A percentile compares a stretch with the other conserved stretches of the same genome.
Evolutionary conservation across 1,140 invertebrate species (phyloP).

Genomic region (Leptoteleia sp.): DNA sequence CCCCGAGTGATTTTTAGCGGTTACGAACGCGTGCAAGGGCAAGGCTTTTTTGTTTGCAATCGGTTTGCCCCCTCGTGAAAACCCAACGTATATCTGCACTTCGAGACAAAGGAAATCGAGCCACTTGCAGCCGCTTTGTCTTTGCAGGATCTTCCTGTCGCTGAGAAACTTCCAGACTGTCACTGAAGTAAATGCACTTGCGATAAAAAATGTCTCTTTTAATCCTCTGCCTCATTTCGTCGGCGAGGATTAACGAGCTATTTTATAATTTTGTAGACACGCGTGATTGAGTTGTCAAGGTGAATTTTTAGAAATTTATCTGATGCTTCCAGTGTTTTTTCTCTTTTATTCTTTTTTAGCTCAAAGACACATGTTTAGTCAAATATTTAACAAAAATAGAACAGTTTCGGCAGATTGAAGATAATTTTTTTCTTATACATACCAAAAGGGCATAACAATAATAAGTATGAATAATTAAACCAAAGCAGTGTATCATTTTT

Average conservation of each 20-base stretch:
- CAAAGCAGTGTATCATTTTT: too few species aligned
- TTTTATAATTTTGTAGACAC: constrained; percentile 11
- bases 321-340: not conserved
- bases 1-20: constrained; percentile 70
- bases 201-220: constrained; percentile 26
- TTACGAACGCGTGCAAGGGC: constrained; percentile 74
- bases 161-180: constrained; percentile 59
- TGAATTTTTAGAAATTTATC: constrained; percentile 1
- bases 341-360: not conserved
- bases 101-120: constrained; percentile 68
- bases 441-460: too few species aligned
- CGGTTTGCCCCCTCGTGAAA: constrained; percentile 39
- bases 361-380: too few species aligned
- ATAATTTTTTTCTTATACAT: too few species aligned
- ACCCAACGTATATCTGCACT: constrained; percentile 7
- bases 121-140: constrained; percentile 31
- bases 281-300: constrained; percentile 3
- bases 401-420: too few species aligned
- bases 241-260: constrained; percentile 30
- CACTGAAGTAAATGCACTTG: constrained; percentile 62
- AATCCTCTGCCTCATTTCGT: constrained; percentile 9
- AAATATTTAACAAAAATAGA: too few species aligned
- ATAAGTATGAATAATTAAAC: too few species aligned
- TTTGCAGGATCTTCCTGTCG: constrained; percentile 54
- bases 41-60: constrained; percentile 72